Evolutionary conservation across 2,113 vertebrate species (phyloP), one percentile per base, ranked within the genome.

Genomic region (Catharus fuscescens): DNA sequence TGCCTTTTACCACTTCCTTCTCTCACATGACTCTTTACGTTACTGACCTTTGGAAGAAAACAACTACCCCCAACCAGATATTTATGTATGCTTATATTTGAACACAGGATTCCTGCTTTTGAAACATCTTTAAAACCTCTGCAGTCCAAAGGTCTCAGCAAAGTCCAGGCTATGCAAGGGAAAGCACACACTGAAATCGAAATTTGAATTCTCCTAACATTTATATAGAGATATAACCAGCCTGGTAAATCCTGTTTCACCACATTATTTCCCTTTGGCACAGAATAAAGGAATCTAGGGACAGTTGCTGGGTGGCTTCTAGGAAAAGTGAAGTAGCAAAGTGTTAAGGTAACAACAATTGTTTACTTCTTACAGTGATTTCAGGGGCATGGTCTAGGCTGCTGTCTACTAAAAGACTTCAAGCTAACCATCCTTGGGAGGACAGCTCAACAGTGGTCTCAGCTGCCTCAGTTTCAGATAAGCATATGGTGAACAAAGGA

Each of bases 1-100:
- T 92, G 87, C 66, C 64, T 90, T 97, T 96, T 91, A 94, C 74
- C 61, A 77, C 87, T 94, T 95, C 91, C 89, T 82, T 93, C 90
- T 95, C 74, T 96, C 94, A 88, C 80, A 73, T 80, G 90, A 88
- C 67, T 66, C 15, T 80, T 90, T 93, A 91, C 24, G 8, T 76
- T 87, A 61, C 29, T 86, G 87, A 87, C 66, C 73, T 96, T 91
- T 86, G 80, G 65, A 18, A 60, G 31, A 80, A 72, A 83, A 40
- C 67, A 67, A 8, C 15, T 66, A 14, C 17, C 1, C 12, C 21
- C 42, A 12, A 23, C 24, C 32, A 48, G 54, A 69, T 65, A 76
- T 50, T 61, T 85, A 72, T 92, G 50, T 69, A 45, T 48, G n/a
- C 14, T 95, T 10, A 52, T 87, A 94, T 69, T 66, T 88, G 45